These are phyloP conservation scores for Anaspis maculata DNA, from an alignment of 2,888 invertebrate species.

Conservation along the genomic window DNA sequence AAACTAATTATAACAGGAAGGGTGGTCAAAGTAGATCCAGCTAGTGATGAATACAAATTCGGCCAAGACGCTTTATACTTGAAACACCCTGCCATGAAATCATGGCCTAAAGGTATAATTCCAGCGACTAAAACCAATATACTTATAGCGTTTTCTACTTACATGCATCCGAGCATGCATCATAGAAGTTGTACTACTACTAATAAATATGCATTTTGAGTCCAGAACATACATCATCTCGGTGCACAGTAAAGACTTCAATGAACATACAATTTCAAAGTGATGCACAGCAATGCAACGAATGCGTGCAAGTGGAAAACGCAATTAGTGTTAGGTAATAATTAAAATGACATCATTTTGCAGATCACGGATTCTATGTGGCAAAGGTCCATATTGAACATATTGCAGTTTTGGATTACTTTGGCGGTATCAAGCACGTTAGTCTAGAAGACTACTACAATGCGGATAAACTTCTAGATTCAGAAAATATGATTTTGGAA, in stretches of 20 bases:
- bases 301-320: too few species aligned
- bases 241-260: too few species aligned
- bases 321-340: not conserved
- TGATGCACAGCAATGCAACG: too few species aligned
- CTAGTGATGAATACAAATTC: constrained; percentile 25
- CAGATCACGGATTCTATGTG: constrained; percentile 72
- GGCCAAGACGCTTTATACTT: constrained; percentile 50
- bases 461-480: constrained; percentile 7
- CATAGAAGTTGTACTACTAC: too few species aligned
- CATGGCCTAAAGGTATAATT: constrained; percentile 54
- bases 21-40: constrained; percentile 49
- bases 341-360: constrained; percentile 23
- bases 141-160: too few species aligned
- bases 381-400: constrained; percentile 66
- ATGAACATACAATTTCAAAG: too few species aligned
- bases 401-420: constrained; percentile 70
- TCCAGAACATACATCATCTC: not conserved
- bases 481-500: not conserved
- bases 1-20: constrained; percentile 61
- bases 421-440: constrained; percentile 70
- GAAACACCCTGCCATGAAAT: constrained; percentile 62
- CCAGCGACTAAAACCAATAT: too few species aligned
- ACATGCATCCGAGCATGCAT: too few species aligned
- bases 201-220: constrained; percentile 1
- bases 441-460: constrained; percentile 51